A percentile compares a stretch with the other conserved stretches of the same genome.
Evolutionary conservation across 2,888 invertebrate genomes (phyloP).

Genomic region (Nomada fucata): DNA sequence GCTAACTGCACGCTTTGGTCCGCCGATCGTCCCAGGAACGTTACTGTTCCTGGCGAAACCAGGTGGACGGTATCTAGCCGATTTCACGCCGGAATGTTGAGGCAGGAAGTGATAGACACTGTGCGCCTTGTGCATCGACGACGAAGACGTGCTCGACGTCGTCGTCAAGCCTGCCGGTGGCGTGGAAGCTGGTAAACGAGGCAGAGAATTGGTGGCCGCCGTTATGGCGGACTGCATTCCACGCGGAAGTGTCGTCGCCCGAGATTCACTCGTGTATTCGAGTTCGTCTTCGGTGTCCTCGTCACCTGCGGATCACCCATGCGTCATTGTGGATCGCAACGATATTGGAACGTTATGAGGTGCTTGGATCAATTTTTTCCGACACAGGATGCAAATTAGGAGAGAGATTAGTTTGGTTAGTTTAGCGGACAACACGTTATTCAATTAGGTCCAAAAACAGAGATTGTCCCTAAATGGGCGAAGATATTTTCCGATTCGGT

Average conservation of each 20-base stretch:
- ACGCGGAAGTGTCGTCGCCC: conserved; percentile 88
- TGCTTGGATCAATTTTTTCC: background rate
- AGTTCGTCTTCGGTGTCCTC: conserved; percentile 83
- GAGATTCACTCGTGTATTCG: conserved; percentile 82
- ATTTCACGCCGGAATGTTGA: conserved; percentile 89
- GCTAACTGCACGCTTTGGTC: conserved; percentile 90
- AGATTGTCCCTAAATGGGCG: no score
- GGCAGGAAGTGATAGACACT: conserved; percentile 86
- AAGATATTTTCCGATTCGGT: no score
- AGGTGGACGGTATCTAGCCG: conserved; percentile 94
- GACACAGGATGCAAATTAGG: no score
- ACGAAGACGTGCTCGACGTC: conserved; percentile 73
- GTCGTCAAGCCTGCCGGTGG: conserved; percentile 64
- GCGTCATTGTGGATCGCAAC: conserved; percentile 56
- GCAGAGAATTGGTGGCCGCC: conserved; percentile 90
- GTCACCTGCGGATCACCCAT: conserved; percentile 83
- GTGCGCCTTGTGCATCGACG: conserved; percentile 87
- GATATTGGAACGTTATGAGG: no score
- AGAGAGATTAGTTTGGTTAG: no score
- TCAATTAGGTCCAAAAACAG: no score
- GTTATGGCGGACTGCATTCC: conserved; percentile 86
- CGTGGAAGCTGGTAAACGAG: conserved; percentile 88
- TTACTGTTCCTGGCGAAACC: conserved; percentile 88
- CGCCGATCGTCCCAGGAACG: conserved; percentile 73
- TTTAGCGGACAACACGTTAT: no score